Percentiles rank a stretch among this genome's conserved stretches.
phyloP scores from a whole-genome alignment of 2,797 vertebrate genomes.

The Coregonus sp. region DNA sequence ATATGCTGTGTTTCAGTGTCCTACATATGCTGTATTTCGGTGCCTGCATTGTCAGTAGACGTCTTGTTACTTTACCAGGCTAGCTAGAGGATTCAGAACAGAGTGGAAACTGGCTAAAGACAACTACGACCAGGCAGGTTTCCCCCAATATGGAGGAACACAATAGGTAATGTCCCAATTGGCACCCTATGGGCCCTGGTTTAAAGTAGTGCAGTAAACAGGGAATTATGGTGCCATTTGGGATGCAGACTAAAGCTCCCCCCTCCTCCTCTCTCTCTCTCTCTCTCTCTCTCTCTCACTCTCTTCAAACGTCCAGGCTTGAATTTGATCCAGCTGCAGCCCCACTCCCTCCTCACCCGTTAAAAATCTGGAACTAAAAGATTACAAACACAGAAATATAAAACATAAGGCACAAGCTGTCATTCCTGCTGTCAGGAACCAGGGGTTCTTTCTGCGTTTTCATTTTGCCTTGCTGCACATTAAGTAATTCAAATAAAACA shows the following conservation, averaged over 20 bases:
- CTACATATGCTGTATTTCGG: neutral
- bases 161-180: neutral
- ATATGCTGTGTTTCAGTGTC: neutral
- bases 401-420: slow-evolving; percentile 23
- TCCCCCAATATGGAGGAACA: slow-evolving; percentile 12
- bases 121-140: neutral
- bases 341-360: slow-evolving; percentile 14
- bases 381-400: slow-evolving; percentile 30
- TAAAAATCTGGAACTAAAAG: slow-evolving; percentile 31
- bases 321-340: slow-evolving; percentile 42
- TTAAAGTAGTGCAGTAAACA: neutral
- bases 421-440: slow-evolving; percentile 8
- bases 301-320: slow-evolving; percentile 13
- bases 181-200: neutral
- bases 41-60: neutral
- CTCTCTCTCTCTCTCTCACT: no score
- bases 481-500: no score
- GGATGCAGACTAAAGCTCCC: neutral
- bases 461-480: neutral
- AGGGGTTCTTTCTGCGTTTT: neutral
- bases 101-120: slow-evolving; percentile 5
- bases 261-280: neutral
- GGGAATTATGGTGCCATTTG: neutral
- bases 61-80: slow-evolving; percentile 25
- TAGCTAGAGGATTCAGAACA: slow-evolving; percentile 27